These are phyloP conservation scores for Daboia siamensis DNA, from an alignment of 2,113 vertebrate genomes.

Conservation along the genomic window DNA sequence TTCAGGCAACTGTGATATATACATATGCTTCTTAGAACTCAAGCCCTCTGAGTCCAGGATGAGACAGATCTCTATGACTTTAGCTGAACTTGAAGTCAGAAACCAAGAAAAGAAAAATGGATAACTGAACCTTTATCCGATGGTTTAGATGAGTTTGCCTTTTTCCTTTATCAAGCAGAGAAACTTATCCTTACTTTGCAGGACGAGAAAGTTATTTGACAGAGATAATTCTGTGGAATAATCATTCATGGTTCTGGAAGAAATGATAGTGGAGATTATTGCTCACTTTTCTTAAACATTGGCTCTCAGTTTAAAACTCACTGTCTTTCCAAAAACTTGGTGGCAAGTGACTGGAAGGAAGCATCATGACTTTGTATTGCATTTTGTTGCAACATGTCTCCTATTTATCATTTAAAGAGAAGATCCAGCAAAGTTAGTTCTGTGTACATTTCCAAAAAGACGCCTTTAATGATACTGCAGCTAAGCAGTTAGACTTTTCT, in stretches of 20 bases:
- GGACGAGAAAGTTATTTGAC: background rate
- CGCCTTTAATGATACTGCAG: constrained; percentile 15
- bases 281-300: background rate
- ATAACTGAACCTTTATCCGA: background rate
- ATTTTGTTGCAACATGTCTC: rapidly evolving
- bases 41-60: background rate
- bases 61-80: no score
- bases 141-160: background rate
- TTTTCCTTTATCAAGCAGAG: background rate
- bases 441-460: background rate
- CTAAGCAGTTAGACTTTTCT: background rate
- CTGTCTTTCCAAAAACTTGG: background rate
- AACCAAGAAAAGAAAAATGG: background rate
- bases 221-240: background rate
- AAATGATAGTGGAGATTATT: background rate
- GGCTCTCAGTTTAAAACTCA: background rate
- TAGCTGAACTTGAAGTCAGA: background rate
- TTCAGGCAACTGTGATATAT: background rate
- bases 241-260: background rate
- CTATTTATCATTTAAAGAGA: background rate
- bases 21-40: background rate
- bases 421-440: background rate
- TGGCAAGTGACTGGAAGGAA: background rate
- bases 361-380: background rate
- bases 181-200: background rate